These are phyloP conservation scores for Rhyacichthys aspro DNA, from an alignment of 2,797 vertebrate species.

Conservation along the genomic window DNA sequence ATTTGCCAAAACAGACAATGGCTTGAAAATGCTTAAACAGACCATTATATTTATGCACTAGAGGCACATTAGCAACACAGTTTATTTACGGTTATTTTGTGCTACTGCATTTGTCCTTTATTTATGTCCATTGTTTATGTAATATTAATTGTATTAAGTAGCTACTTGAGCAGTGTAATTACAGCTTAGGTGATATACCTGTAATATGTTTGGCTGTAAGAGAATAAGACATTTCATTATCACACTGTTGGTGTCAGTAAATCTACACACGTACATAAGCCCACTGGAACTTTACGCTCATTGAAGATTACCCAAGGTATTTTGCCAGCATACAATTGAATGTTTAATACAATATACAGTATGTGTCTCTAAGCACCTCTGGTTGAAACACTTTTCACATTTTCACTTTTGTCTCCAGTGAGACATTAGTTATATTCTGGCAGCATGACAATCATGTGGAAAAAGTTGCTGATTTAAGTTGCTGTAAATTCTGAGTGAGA, in stretches of 20 bases:
- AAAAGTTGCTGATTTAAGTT: too few species aligned
- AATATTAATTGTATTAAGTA: constrained; percentile 38
- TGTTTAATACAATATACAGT: neutral
- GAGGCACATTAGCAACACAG: too few species aligned
- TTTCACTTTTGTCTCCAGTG: constrained; percentile 5
- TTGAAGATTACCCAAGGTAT: constrained; percentile 16
- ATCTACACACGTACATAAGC: too few species aligned
- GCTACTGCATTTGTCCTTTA: too few species aligned
- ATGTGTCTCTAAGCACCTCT: neutral
- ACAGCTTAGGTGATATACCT: constrained; percentile 24
- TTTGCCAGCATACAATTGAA: constrained; percentile 3
- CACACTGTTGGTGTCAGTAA: neutral
- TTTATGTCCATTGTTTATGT: too few species aligned
- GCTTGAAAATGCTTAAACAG: too few species aligned
- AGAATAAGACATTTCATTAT: constrained; percentile 1
- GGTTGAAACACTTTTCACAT: neutral
- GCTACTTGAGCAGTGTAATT: constrained; percentile 18
- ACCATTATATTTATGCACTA: too few species aligned
- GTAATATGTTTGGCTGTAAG: constrained; percentile 25
- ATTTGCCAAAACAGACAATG: too few species aligned
- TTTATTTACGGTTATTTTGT: too few species aligned
- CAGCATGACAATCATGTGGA: too few species aligned
- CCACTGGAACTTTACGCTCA: constrained; percentile 9
- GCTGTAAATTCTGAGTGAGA: too few species aligned
- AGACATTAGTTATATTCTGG: too few species aligned